These are phyloP conservation scores for Eupeodes luniger DNA, from an alignment of 2,888 invertebrate species.

Conservation along the genomic window DNA sequence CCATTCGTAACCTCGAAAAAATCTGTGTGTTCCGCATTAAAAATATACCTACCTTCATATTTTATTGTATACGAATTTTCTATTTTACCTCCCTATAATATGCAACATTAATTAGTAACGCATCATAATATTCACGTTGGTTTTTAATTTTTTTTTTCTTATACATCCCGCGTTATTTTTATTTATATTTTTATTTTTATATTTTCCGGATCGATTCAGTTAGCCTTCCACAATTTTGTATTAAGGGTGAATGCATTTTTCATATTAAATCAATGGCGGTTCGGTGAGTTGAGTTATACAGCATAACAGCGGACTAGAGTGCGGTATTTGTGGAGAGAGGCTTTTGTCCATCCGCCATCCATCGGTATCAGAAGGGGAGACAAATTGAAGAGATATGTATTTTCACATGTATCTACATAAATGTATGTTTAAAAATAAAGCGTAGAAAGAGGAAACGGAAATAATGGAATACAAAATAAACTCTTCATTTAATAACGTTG, in stretches of 20 bases:
- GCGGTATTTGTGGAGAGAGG: neutral
- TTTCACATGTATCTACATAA: too few species aligned
- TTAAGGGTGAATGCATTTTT: slow-evolving; percentile 45
- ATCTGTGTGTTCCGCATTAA: slow-evolving; percentile 70
- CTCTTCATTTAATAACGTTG: slow-evolving; percentile 73
- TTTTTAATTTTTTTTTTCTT: neutral
- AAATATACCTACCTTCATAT: slow-evolving; percentile 22
- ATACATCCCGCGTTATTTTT: neutral
- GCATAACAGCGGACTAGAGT: too few species aligned
- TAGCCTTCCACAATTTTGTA: neutral
- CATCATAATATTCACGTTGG: slow-evolving; percentile 67
- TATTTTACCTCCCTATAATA: slow-evolving; percentile 55
- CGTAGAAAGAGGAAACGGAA: slow-evolving; percentile 41
- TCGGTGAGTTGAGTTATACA: neutral
- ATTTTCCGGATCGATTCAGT: slow-evolving; percentile 35
- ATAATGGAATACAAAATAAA: slow-evolving; percentile 75
- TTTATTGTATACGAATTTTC: slow-evolving; percentile 50
- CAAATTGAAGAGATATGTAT: slow-evolving; percentile 4
- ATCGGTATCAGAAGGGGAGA: neutral
- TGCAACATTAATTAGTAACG: slow-evolving; percentile 75
- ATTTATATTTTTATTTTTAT: neutral
- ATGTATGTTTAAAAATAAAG: too few species aligned
- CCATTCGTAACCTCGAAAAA: slow-evolving; percentile 52
- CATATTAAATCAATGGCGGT: slow-evolving; percentile 40
- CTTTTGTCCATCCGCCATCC: neutral